Evolutionary conservation across 2,888 invertebrate species (phyloP).

Genomic region (Drosophila recens): DNA sequence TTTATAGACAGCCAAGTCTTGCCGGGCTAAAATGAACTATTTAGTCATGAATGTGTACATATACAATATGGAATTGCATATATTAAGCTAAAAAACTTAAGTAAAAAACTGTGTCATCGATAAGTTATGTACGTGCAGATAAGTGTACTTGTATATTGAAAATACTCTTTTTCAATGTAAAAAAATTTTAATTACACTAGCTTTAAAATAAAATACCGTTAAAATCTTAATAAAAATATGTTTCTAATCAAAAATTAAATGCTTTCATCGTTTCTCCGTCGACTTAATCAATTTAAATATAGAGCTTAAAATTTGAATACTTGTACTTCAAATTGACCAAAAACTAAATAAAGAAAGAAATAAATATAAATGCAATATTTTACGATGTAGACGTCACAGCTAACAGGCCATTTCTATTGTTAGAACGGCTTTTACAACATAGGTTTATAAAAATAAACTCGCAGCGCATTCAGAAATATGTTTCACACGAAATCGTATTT

Average conservation of each 20-base stretch:
- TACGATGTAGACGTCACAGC: conserved; percentile 28
- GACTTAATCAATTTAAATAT: background rate
- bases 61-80: conserved; percentile 11
- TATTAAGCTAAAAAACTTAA: background rate
- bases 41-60: conserved; percentile 4
- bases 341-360: background rate
- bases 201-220: no score
- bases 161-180: background rate
- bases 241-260: conserved; percentile 14
- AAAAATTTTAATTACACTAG: background rate
- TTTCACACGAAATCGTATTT: conserved; percentile 16
- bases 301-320: background rate
- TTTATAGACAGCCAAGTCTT: conserved; percentile 31
- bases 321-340: background rate
- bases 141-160: background rate
- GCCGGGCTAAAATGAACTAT: conserved; percentile 32
- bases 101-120: conserved; percentile 54
- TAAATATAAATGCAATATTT: conserved; percentile 4
- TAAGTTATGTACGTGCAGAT: conserved; percentile 27
- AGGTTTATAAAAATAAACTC: conserved; percentile 42
- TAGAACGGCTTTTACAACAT: conserved; percentile 28
- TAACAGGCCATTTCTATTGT: conserved; percentile 25
- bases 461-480: conserved; percentile 25
- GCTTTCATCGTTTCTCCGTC: background rate
- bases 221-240: background rate